These are phyloP conservation scores for Trachemys scripta DNA, from an alignment of 2,113 vertebrate species.

Conservation along the genomic window DNA sequence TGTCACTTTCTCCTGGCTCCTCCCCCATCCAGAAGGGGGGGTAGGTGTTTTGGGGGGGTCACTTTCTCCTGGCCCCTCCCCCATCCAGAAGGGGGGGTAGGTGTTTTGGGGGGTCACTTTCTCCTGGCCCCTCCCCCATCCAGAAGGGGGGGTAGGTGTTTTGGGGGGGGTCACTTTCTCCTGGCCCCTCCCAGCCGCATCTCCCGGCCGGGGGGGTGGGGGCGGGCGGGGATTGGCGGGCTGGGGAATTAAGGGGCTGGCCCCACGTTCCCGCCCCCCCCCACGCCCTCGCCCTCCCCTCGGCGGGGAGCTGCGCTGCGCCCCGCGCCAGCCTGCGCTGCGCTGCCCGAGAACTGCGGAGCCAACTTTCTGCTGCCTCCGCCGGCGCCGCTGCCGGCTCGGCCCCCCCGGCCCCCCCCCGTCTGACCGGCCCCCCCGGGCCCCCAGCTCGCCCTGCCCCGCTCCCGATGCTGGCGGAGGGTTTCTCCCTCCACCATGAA, in stretches of 20 bases:
- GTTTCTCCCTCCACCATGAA: slow-evolving; percentile 20
- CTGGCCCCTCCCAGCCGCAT: neutral
- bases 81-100: too few relatives aligned
- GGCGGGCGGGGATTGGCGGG: neutral
- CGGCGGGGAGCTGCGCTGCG: slow-evolving; percentile 36
- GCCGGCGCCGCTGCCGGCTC: neutral
- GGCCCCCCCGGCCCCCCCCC: neutral
- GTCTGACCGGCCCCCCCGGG: neutral
- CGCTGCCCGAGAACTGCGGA: neutral
- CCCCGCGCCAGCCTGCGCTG: slow-evolving; percentile 29
- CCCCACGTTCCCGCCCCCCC: slow-evolving; percentile 57
- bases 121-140: fast-evolving
- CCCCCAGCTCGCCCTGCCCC: neutral
- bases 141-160: too few relatives aligned
- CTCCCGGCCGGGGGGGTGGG: neutral
- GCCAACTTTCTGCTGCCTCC: slow-evolving; percentile 57
- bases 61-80: too few relatives aligned
- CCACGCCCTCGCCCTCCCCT: neutral
- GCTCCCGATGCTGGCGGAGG: neutral
- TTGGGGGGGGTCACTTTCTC: neutral
- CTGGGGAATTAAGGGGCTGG: slow-evolving; percentile 22
- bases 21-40: too few relatives aligned
- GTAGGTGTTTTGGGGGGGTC: too few relatives aligned
- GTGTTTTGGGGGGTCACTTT: too few relatives aligned
- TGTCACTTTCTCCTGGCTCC: neutral